phyloP scores from a whole-genome alignment of 2,797 vertebrate genomes.

The Mycteria americana region DNA sequence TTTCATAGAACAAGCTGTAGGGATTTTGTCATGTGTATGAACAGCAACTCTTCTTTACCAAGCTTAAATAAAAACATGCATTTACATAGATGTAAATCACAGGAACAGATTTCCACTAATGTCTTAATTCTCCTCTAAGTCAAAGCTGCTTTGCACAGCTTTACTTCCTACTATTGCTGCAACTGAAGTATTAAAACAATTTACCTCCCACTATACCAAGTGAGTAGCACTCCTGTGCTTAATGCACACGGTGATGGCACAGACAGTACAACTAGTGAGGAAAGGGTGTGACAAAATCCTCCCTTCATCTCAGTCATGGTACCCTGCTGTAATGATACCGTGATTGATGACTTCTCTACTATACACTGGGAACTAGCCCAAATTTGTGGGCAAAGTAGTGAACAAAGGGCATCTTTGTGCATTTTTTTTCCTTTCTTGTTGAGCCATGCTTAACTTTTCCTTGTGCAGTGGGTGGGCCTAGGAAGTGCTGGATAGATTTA shows the following conservation, averaged over 20 bases:
- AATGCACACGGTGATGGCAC: rapidly evolving
- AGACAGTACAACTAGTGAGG: rapidly evolving
- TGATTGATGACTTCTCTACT: not conserved
- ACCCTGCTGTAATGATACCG: not conserved
- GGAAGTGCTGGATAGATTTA: not conserved
- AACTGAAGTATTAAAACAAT: not conserved
- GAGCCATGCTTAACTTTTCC: not conserved
- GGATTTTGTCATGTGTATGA: not conserved
- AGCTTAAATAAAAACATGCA: constrained; percentile 3
- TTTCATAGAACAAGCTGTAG: not conserved
- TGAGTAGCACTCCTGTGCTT: not conserved
- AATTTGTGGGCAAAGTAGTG: not conserved
- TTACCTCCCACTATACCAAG: not conserved
- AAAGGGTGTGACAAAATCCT: not conserved
- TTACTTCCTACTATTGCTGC: not conserved
- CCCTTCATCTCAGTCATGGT: rapidly evolving
- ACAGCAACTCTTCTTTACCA: not conserved
- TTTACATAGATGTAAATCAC: not conserved
- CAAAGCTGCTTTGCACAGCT: constrained; percentile 38
- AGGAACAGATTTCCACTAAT: constrained; percentile 16
- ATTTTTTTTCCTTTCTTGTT: not conserved
- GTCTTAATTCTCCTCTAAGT: constrained; percentile 20
- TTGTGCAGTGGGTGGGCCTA: not conserved
- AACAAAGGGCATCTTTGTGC: not conserved
- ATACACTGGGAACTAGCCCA: not conserved